Evolutionary conservation across 1,140 invertebrate genomes (phyloP), one percentile per base, ranked within the genome.

Genomic region (Drosophila suzukii): DNA sequence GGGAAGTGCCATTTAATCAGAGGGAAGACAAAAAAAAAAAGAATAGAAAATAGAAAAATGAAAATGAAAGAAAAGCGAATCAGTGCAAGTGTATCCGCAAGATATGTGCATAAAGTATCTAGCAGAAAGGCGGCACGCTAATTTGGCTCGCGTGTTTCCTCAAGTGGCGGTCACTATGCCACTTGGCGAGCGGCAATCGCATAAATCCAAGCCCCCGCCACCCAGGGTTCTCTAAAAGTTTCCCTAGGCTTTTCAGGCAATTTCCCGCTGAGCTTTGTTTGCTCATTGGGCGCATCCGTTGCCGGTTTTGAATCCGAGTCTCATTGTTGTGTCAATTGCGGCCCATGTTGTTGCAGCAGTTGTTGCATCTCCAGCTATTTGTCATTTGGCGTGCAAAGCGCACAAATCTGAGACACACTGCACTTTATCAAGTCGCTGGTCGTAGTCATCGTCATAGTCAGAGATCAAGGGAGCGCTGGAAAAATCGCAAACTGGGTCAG

Each of bases 281-380:
- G 85, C 73, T 89, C 84, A 89, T 89, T 89, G 84, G 84, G 84
- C 84, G 84, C 84, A 89, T 89, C 84, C 84, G 84, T 90, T 90
- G 84, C 83, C 84, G 75, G 84, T 70, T 71, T 71, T 68, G 32
- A 67, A 34, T 70, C 24, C 49, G 30, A 68, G 62, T 47, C 81
- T 89, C 84, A 89, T 89, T 89, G 84, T 89, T 89, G 85, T 89
- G 84, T 89, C 84, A 89, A 89, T 89, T 89, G 83, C 89, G 80
- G 79, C 72, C 55, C 76, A 63, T 88, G 82, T 60, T 78, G 70
- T 55, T 72, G 78, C 43, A 63, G 30, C 43, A 47, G 38, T 36
- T 47, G 63, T 53, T 70, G 65, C 65, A 62, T 65, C 50, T 59
- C 24, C 30, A 47, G 12, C 20, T 73, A 83, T 84, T 78, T 84